Percentiles rank a stretch among this genome's conserved stretches.
These are phyloP conservation scores for Lumbricus terrestris DNA, from an alignment of 2,888 invertebrate species.

Conservation along the genomic window DNA sequence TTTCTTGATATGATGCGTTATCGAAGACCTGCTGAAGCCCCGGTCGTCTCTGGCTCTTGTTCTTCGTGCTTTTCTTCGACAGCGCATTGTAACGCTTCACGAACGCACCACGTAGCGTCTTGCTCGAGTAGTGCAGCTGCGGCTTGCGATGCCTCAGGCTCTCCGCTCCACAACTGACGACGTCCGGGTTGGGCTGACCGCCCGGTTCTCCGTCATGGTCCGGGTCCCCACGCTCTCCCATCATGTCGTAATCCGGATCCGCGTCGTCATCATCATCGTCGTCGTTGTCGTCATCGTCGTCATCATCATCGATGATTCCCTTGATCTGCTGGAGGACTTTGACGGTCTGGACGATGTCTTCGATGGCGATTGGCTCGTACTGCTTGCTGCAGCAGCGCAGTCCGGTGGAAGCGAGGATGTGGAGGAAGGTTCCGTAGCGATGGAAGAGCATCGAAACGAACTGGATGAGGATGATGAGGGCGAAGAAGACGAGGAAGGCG, in stretches of 20 bases:
- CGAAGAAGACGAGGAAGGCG: slow-evolving; percentile 97
- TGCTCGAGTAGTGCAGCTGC: slow-evolving; percentile 42
- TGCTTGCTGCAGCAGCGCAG: slow-evolving; percentile 44
- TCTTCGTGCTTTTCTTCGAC: slow-evolving; percentile 37
- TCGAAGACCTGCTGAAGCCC: slow-evolving; percentile 39
- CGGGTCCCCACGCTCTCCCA: slow-evolving; percentile 34
- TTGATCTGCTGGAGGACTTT: slow-evolving; percentile 43
- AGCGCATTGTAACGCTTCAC: slow-evolving; percentile 46
- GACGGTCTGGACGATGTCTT: slow-evolving; percentile 44
- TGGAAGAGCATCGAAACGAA: slow-evolving; percentile 73
- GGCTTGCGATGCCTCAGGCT: slow-evolving; percentile 35
- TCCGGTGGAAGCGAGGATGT: slow-evolving; percentile 86
- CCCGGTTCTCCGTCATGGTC: not conserved
- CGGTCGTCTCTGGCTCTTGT: slow-evolving; percentile 38
- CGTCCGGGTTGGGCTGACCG: slow-evolving; percentile 34
- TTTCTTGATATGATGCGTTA: slow-evolving; percentile 36
- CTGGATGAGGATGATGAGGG: slow-evolving; percentile 83
- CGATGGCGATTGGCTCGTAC: slow-evolving; percentile 44
- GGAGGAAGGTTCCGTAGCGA: slow-evolving; percentile 93
- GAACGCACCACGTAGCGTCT: slow-evolving; percentile 48
- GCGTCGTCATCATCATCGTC: slow-evolving; percentile 38
- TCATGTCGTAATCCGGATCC: slow-evolving; percentile 39
- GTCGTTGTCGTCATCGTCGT: slow-evolving; percentile 32
- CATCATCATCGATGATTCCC: slow-evolving; percentile 36
- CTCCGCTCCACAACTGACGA: slow-evolving; percentile 39